Evolutionary conservation across 2,797 vertebrate genomes (phyloP), one percentile per base, ranked within the genome.

Genomic region (Bryconaethiops microstoma): DNA sequence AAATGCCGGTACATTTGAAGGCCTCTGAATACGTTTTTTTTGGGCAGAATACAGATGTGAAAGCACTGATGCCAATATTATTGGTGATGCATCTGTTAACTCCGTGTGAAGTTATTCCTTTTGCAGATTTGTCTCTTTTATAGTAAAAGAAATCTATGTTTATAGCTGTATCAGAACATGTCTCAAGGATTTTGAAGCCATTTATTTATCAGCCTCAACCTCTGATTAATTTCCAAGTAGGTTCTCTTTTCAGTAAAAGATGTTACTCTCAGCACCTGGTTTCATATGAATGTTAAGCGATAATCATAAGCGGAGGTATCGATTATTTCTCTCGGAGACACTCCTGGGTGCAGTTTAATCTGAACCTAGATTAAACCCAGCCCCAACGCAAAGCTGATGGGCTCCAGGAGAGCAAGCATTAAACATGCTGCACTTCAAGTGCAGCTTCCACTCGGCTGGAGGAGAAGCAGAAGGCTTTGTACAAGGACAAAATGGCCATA

Each of bases 401-500:
- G 45, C 62, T 78, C 77, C 55, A 69, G 57, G 85, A 79, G 77
- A 82, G 70, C 65, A 72, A 25, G 78, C 77, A 83, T 82, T 80
- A 84, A 80, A 60, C 68, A 65, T 42, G 75, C 64, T 60, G 79
- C 54, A 42, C 72, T 73, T 77, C 73, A 82, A 72, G 72, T 74
- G 81, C 59, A 17, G 72, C 63, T 78, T 85, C 81, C 64, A 78
- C 81, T 87, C 42, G 75, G 77, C 55, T 76, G 71, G 70, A 78
- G 83, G 84, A 87, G 83, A 83, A 74, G 78, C 79, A 60, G 64
- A 55, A 77, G 72, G 83, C 78, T 88, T 82, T 87, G 74, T 86
- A 88, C 88, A 92, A 94, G 90, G 89, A 91, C 89, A 88, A 82
- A 89, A 77, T 63, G 74, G 77, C 74, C 88, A 87, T 90, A 91